Conservation (phyloP, 35 echinoderm and acorn worm species). For the Patiria miniata region DNA sequence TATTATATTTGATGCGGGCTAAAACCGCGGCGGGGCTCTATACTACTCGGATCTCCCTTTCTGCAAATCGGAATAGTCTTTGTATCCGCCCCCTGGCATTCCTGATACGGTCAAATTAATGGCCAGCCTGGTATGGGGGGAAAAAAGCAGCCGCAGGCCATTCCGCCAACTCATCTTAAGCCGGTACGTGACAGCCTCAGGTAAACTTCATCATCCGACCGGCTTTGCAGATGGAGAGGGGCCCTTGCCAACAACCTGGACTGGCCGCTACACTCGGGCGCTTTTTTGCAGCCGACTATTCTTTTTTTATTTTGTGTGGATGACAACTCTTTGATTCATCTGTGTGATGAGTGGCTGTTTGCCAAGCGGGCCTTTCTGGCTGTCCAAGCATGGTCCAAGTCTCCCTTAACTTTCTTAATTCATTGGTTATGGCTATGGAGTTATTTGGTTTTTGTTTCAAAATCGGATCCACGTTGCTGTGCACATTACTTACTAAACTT, state of each 20-base stretch:
- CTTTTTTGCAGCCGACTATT: neutral
- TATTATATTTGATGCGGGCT: constrained; percentile 29
- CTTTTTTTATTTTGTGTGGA: neutral
- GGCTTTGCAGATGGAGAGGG: constrained; percentile 22
- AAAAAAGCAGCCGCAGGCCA: constrained; percentile 18
- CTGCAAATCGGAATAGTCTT: constrained; percentile 24
- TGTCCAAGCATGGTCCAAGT: too few relatives aligned
- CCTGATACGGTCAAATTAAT: constrained; percentile 57
- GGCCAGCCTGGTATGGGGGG: constrained; percentile 30
- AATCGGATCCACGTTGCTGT: neutral
- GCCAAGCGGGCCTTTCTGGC: too few relatives aligned
- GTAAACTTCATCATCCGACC: constrained; percentile 33
- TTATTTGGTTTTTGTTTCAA: too few relatives aligned
- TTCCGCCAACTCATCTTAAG: constrained; percentile 40
- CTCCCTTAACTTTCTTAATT: too few relatives aligned
- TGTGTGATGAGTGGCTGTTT: neutral
- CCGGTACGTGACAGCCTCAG: constrained; percentile 41
- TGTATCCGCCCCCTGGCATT: constrained; percentile 32
- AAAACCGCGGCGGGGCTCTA: neutral
- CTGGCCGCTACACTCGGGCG: neutral
- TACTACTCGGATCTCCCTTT: neutral
- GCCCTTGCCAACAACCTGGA: neutral
- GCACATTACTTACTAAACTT: too few relatives aligned
- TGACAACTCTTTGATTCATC: neutral
- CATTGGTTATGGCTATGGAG: too few relatives aligned